Evolutionary conservation across 53 echinoderm and acorn worm genomes (phyloP).

Genomic region (Patiria pectinifera): DNA sequence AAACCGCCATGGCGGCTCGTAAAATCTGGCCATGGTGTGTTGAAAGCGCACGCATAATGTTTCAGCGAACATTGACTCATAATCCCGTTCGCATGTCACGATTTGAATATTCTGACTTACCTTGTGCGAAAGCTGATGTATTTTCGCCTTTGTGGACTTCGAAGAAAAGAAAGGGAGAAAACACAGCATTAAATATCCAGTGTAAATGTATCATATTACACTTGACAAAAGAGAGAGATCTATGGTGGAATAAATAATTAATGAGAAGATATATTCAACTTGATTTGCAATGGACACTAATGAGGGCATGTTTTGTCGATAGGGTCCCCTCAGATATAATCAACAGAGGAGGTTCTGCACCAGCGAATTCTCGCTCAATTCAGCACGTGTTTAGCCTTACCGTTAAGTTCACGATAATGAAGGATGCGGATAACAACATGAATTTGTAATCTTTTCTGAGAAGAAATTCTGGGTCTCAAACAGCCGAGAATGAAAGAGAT

Average conservation of each 20-base stretch:
- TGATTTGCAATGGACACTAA: no score
- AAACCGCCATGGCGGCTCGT: not conserved
- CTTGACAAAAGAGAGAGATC: not conserved
- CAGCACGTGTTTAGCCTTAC: no score
- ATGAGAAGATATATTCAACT: no score
- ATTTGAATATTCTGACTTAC: slow-evolving; percentile 39
- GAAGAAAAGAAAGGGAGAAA: slow-evolving; percentile 14
- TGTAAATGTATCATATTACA: not conserved
- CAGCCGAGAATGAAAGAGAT: no score
- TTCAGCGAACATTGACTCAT: not conserved
- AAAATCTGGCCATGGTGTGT: not conserved
- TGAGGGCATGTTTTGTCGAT: no score
- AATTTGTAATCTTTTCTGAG: not conserved
- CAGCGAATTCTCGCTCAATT: no score
- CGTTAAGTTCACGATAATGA: no score
- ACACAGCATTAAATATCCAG: not conserved
- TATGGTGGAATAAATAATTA: not conserved
- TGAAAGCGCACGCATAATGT: slow-evolving; percentile 12
- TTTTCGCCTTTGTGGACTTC: slow-evolving; percentile 72
- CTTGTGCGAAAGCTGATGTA: slow-evolving; percentile 73
- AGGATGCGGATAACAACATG: not conserved
- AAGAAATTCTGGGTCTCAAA: no score
- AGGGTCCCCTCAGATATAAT: no score
- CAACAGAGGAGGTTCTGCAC: no score
- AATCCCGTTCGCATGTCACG: not conserved